Percentiles rank a stretch among this genome's conserved stretches.
Evolutionary conservation across 2,797 vertebrate species (phyloP).

Genomic region (Aulostomus chinensis): DNA sequence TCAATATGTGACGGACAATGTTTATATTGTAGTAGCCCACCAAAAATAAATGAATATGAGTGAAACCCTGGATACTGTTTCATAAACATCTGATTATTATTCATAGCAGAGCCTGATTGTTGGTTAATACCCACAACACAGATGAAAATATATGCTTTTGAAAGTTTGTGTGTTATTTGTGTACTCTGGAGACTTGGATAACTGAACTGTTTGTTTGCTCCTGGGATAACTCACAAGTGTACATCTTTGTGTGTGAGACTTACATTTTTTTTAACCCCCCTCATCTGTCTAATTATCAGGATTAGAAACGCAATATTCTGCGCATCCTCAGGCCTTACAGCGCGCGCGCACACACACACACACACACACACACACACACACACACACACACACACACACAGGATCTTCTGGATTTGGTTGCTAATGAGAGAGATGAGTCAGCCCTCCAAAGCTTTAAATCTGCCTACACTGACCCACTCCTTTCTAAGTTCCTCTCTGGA

Average conservation of each 20-base stretch:
- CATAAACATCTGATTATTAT: slow-evolving; percentile 18
- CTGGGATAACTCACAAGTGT: slow-evolving; percentile 32
- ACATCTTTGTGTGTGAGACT: slow-evolving; percentile 9
- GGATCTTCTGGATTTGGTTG: not conserved
- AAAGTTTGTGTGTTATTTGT: not conserved
- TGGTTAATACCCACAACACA: slow-evolving; percentile 5
- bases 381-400: slow-evolving; percentile 9
- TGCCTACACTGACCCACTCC: slow-evolving; percentile 27
- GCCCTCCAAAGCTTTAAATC: slow-evolving; percentile 27
- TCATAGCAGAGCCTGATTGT: slow-evolving; percentile 7
- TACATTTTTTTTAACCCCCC: slow-evolving; percentile 24
- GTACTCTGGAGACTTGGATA: not conserved
- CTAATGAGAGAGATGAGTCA: slow-evolving; percentile 48
- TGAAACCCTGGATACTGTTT: slow-evolving; percentile 7
- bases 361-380: slow-evolving; percentile 8
- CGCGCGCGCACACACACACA: not conserved
- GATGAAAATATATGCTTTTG: not conserved
- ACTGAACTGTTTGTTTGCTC: slow-evolving; percentile 28
- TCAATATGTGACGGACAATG: too few relatives aligned
- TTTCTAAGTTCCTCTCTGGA: slow-evolving; percentile 4
- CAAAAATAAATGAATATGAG: too few relatives aligned
- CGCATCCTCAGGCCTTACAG: slow-evolving; percentile 4
- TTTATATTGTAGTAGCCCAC: too few relatives aligned
- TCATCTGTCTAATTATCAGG: slow-evolving; percentile 47
- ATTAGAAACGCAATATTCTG: slow-evolving; percentile 36